These are phyloP conservation scores for Horisme vitalbata DNA, from an alignment of 2,888 invertebrate genomes.

Conservation along the genomic window DNA sequence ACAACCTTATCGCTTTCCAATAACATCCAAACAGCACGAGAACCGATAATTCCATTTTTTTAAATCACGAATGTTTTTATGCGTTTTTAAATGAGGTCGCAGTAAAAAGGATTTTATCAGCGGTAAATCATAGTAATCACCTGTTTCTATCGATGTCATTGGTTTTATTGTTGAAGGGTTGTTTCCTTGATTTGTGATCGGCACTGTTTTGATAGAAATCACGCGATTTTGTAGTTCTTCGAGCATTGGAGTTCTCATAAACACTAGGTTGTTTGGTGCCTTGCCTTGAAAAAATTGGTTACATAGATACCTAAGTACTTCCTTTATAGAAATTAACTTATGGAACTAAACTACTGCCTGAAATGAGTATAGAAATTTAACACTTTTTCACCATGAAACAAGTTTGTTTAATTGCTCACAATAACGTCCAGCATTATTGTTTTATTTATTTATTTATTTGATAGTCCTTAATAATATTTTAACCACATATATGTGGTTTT, in stretches of 20 bases:
- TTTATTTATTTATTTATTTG: no score
- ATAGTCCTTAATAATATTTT: no score
- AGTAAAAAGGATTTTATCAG: conserved; percentile 29
- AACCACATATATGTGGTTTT: no score
- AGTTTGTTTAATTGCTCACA: no score
- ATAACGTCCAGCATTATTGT: no score
- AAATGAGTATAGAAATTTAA: no score
- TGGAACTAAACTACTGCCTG: no score
- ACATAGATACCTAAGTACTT: no score
- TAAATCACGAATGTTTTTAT: conserved; percentile 41
- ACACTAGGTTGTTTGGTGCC: no score
- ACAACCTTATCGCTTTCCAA: conserved; percentile 66
- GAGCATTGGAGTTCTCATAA: no score
- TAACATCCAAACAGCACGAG: conserved; percentile 69
- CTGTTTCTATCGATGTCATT: conserved; percentile 30
- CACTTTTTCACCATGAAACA: no score
- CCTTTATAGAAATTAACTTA: no score
- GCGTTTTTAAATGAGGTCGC: conserved; percentile 40
- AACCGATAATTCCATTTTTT: conserved; percentile 49
- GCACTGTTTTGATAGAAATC: conserved; percentile 1
- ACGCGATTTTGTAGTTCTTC: conserved; percentile 1
- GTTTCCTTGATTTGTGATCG: conserved; percentile 5
- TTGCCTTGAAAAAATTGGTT: background rate
- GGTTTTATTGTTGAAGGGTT: conserved; percentile 24
- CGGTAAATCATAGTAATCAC: conserved; percentile 36